Base-by-base conservation (phyloP, 2,888 invertebrate genomes). In the Melolontha melolontha region DNA sequence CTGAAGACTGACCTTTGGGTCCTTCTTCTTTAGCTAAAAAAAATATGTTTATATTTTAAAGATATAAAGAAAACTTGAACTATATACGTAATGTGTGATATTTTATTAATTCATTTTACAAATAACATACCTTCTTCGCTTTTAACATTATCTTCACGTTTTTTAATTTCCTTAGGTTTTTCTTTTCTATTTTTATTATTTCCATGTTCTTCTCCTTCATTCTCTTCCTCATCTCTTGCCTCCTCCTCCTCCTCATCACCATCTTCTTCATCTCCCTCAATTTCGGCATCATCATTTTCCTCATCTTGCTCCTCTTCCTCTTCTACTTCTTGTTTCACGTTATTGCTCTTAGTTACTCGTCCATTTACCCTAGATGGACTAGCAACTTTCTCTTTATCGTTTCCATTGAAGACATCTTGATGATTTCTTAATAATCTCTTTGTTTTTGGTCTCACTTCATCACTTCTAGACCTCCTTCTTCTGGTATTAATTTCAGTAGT, bases 401-500 rank as follows among this genome's bases (percentile, higher is more conserved):
- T 73, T 54, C 70, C 70, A 17, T 69, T 68, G 39, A 69, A 70
- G 7, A 69, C 70, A 54, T 68, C 70, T 2, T 52, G 55, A 34
- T 69, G 66, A 44, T 54, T 50, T 63, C 65, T 66, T 57, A 65
- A 57, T 14, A 41, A 52, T 59, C 49, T 41, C 22, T 39, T 54
- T 11, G 65, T 11, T 40, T 64, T 57, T 14, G 59, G 34, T 52
- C 70, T 69, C 14, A 67, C 51, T 63, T 65, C 63, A 54, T 42
- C 72, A 29, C 59, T 66, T 47, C 69, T 59, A n/a, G 70, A 27
- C 40, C 70, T 68, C 40, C 68, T 70, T 50, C 73, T 68, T 54
- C 68, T 73, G 16, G 72, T 71, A 39, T 67, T 70, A 5, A 75
- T 72, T 16, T 75, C 75, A 14, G 75, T 71, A 42, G 77, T 77